Evolutionary conservation across 1,140 invertebrate genomes (phyloP), one percentile per base, ranked within the genome.

Genomic region (Heliconius melpomene): DNA sequence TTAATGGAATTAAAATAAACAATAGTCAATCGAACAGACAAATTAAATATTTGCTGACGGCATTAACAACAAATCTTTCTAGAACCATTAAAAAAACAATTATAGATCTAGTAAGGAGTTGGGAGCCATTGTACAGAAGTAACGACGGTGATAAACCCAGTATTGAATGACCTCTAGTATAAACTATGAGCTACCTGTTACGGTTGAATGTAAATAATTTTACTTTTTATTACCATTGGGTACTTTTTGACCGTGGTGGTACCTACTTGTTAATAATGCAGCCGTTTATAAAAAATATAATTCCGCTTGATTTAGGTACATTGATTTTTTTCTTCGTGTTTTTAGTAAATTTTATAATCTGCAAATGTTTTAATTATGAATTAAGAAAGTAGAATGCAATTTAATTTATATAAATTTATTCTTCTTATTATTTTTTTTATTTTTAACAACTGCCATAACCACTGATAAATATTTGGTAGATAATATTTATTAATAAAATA

Each of bases 51-150:
- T 32, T 57, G 72, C 57, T 78, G 72, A 74, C 73, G 72, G 52
- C 9, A 74, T 66, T 66, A 66, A 36, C 71, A 54, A 78, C 54
- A 74, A 76, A 79, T 79, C 75, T 36, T 77, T 77, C 74, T 73
- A 32, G 54, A 77, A 57, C 79, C 46, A 76, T 77, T 74, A 80
- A 66, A 82, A 77, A 72, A 83, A 46, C 70, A 46, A 82, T 82
- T 72, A 79, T 71, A 9, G 38, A 80, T 77, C 83, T 20, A 74
- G 40, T 85, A 85, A 78, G 83, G 84, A 57, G 29, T 80, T 79
- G 79, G 79, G 79, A 50, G 66, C 85, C 79, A 89, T 90, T 90
- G 87, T 90, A 83, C 84, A 85, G 82, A 82, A 87, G 84, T 85
- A 78, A 85, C 83, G 74, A 84, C 75, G 84, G 74, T 66, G 84